Evolutionary conservation across 2,888 invertebrate genomes (phyloP).

Genomic region (Drosophila mulleri): DNA sequence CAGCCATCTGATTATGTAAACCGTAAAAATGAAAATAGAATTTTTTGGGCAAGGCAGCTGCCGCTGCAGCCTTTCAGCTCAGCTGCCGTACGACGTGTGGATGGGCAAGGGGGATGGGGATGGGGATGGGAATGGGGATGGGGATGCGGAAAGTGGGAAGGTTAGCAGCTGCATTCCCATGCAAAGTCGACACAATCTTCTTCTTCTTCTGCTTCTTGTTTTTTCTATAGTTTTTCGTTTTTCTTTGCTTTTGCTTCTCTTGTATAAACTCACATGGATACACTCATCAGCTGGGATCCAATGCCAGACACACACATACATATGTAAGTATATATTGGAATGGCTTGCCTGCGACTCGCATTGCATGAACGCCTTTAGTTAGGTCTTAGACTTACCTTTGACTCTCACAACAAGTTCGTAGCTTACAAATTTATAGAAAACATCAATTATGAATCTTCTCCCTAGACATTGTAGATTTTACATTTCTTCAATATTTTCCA

Average conservation of each 20-base stretch:
- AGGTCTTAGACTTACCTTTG: not conserved
- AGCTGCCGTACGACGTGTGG: not conserved
- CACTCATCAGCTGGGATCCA: not conserved
- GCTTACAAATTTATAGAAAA: not conserved
- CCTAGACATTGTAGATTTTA: not conserved
- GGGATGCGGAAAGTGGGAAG: too few relatives aligned
- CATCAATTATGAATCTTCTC: not conserved
- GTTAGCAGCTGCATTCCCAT: slow-evolving; percentile 19
- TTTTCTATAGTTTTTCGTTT: not conserved
- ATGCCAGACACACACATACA: too few relatives aligned
- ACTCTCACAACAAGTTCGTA: not conserved
- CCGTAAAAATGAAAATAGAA: slow-evolving; percentile 49
- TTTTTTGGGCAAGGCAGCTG: slow-evolving; percentile 43
- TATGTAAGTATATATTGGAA: slow-evolving; percentile 3
- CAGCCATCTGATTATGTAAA: slow-evolving; percentile 59
- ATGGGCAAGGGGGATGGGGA: too few relatives aligned
- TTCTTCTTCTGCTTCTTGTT: not conserved
- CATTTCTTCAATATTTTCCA: not conserved
- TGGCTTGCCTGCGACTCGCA: not conserved
- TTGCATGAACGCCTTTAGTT: slow-evolving; percentile 3
- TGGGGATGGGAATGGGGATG: too few relatives aligned
- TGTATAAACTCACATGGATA: slow-evolving; percentile 1
- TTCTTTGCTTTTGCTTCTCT: not conserved
- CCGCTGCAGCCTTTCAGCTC: slow-evolving; percentile 26
- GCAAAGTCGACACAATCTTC: slow-evolving; percentile 5